These are phyloP conservation scores for Turritopsis rubra DNA, from an alignment of 30 jellyfish, hydroid and myxozoan genomes.

Conservation along the genomic window DNA sequence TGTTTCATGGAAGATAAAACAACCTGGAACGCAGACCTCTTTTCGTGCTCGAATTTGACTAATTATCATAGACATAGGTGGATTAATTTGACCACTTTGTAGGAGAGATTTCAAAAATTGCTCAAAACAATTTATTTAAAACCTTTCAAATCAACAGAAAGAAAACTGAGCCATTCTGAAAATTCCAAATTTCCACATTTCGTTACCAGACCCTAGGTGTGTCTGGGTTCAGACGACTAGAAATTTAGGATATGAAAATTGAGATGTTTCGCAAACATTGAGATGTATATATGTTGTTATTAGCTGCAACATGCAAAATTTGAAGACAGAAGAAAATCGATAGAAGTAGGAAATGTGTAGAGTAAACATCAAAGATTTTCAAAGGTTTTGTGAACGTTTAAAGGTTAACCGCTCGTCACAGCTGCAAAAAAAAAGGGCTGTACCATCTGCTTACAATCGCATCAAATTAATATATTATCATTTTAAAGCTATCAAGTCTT, in stretches of 20 bases:
- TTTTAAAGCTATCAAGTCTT: background rate
- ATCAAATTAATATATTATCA: background rate
- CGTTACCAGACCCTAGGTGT: background rate
- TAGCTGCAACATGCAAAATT: background rate
- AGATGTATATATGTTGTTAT: background rate
- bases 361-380: background rate
- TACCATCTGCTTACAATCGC: background rate
- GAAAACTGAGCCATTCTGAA: background rate
- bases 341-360: background rate
- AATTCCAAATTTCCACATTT: background rate
- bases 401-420: background rate
- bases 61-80: no score
- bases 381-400: background rate
- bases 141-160: background rate
- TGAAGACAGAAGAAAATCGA: background rate
- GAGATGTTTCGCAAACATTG: background rate
- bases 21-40: background rate
- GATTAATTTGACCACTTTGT: no score
- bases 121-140: no score
- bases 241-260: background rate
- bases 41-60: background rate
- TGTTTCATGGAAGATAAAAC: background rate
- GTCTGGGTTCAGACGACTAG: background rate
- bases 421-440: background rate
- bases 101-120: no score